phyloP scores from a whole-genome alignment of 2,113 vertebrate species.

The Eurypyga helias region DNA sequence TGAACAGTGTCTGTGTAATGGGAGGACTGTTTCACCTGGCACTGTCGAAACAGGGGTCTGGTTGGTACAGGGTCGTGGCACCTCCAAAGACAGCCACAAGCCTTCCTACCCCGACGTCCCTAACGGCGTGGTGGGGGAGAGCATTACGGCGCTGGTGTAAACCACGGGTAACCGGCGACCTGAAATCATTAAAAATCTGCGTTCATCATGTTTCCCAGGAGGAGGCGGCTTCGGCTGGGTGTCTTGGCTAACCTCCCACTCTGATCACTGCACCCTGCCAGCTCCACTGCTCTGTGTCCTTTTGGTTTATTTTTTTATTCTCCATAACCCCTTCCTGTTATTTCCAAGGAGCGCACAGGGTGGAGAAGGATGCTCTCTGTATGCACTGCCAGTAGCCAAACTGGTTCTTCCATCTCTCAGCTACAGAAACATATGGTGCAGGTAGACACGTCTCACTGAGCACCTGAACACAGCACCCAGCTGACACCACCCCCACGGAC shows the following conservation, averaged over 20 bases:
- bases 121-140: fast-evolving
- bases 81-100: not conserved
- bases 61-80: not conserved
- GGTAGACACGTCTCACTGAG: not conserved
- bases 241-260: conserved; percentile 60
- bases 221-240: conserved; percentile 22
- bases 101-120: not conserved
- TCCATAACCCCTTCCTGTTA: not conserved
- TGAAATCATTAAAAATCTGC: conserved; percentile 22
- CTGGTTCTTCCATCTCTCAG: not conserved
- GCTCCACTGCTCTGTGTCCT: conserved; percentile 40
- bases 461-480: not conserved
- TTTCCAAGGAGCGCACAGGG: not conserved
- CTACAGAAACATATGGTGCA: not conserved
- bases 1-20: not conserved
- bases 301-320: not conserved
- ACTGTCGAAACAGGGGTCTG: fast-evolving
- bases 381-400: fast-evolving
- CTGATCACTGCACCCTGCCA: conserved; percentile 43
- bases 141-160: not conserved
- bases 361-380: not conserved
- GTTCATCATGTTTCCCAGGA: conserved; percentile 39
- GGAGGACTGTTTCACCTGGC: not conserved
- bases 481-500: not conserved
- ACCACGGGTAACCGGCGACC: not conserved